Percentiles rank a stretch among this genome's conserved stretches.
phyloP scores from a whole-genome alignment of 2,113 vertebrate species.

The Corydoras maculifer region DNA sequence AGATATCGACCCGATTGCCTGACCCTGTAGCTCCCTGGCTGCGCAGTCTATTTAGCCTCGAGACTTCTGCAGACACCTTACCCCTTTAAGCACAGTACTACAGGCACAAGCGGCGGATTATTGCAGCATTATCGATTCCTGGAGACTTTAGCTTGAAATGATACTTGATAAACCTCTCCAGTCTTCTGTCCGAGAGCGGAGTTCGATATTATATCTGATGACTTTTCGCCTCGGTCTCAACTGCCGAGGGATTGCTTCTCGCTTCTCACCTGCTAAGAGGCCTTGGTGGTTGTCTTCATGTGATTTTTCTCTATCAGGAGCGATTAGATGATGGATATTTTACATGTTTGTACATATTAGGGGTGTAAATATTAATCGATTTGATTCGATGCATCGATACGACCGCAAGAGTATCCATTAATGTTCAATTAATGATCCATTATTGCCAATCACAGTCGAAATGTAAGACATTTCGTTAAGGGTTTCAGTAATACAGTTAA shows the following conservation, averaged over 20 bases:
- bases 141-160: conserved; percentile 43
- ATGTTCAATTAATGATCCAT: no score
- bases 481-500: no score
- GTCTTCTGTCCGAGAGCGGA: conserved; percentile 36
- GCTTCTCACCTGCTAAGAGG: neutral
- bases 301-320: neutral
- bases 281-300: neutral
- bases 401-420: no score
- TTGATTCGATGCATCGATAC: no score
- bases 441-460: no score
- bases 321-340: neutral
- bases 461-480: no score
- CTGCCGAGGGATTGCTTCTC: conserved; percentile 6
- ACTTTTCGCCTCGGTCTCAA: conserved; percentile 16
- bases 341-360: neutral
- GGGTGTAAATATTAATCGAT: no score
- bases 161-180: conserved; percentile 44
- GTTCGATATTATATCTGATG: conserved; percentile 41
- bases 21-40: conserved; percentile 34
- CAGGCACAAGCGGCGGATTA: conserved; percentile 36
- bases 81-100: conserved; percentile 44
- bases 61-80: conserved; percentile 45
- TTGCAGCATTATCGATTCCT: conserved; percentile 44
- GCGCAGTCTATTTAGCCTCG: conserved; percentile 37
- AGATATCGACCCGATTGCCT: conserved; percentile 46